Evolutionary conservation across 2,113 vertebrate species (phyloP), one percentile per base, ranked within the genome.

Genomic region (Physeter macrocephalus): DNA sequence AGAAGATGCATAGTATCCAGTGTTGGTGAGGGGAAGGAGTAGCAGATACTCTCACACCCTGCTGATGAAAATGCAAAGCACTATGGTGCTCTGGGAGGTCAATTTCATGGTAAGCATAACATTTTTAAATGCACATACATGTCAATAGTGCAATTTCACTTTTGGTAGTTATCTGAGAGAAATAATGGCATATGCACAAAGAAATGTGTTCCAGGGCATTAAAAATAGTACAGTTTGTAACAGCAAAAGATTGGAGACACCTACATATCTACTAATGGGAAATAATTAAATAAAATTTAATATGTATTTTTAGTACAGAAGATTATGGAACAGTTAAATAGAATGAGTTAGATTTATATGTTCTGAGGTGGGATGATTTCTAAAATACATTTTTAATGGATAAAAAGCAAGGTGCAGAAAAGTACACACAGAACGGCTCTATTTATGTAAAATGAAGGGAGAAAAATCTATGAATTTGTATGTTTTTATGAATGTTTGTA

Each of bases 211-310:
- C 64, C 61, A 88, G 34, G 14, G 11, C 69, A 84, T 43, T 84
- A 52, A 74, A 94, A 87, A 88, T 20, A 90, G 23, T 87, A 31
- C 11, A 94, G 18, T 89, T 54, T 71, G 25, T 75, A 59, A 80
- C 20, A 66, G 13, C 41, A 72, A 57, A 82, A 85, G 20, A 81
- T 15, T 71, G 9, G 52, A 61, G 91, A 95, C 29, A 49, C 46
- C 75, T 69, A 62, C 29, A 49, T 54, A 54, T 8, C 36, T 64
- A 88, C 43, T 82, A 90, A 69, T 52, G 46, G 43, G 17, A 88
- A 93, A 91, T 69, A 90, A 86, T 90, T 64, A 95, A 86, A 78
- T 84, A 78, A 10, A 91, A 29, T 86, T 88, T 72, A 74, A 72
- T 64, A 78, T 18, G 10, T 66, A 82, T 78, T 94, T 94, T 96